phyloP scores from a whole-genome alignment of 2,888 invertebrate species.

The Scaptomyza caliginosa region DNA sequence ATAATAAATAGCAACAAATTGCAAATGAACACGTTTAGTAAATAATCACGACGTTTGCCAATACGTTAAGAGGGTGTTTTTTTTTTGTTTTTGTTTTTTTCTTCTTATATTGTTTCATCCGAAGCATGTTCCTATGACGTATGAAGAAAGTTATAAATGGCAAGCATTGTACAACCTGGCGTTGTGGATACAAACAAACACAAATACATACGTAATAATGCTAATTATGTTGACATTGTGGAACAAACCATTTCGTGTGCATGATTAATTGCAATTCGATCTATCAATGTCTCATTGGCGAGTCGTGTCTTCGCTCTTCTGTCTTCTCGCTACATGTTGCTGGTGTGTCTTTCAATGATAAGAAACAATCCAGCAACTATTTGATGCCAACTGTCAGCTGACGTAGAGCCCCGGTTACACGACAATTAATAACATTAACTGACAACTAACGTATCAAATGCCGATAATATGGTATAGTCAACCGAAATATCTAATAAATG shows the following conservation, averaged over 20 bases:
- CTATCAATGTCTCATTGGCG: constrained; percentile 52
- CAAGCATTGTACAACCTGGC: constrained; percentile 12
- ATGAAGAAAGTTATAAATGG: constrained; percentile 21
- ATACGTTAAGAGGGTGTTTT: constrained; percentile 6
- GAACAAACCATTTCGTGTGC: constrained; percentile 46
- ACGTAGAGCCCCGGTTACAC: constrained; percentile 38
- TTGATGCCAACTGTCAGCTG: constrained; percentile 38
- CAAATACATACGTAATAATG: constrained; percentile 52
- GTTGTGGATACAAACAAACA: too few relatives aligned
- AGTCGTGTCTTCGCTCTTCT: neutral
- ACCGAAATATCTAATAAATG: constrained; percentile 32
- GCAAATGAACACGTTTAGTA: constrained; percentile 76
- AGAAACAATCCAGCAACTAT: constrained; percentile 24
- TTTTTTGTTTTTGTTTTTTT: neutral
- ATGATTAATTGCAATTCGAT: constrained; percentile 72
- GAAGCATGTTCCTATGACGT: constrained; percentile 31
- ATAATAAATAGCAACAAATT: constrained; percentile 68
- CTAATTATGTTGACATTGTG: constrained; percentile 68
- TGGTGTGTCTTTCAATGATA: constrained; percentile 32
- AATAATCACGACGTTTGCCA: constrained; percentile 57
- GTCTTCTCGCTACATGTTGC: constrained; percentile 8
- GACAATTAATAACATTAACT: constrained; percentile 58
- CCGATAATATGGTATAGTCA: constrained; percentile 33
- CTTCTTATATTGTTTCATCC: neutral
- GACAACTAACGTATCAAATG: constrained; percentile 36